Evolutionary conservation across 1,140 invertebrate genomes (phyloP), one percentile per base, ranked within the genome.

Genomic region (Macrobrachium nipponense): DNA sequence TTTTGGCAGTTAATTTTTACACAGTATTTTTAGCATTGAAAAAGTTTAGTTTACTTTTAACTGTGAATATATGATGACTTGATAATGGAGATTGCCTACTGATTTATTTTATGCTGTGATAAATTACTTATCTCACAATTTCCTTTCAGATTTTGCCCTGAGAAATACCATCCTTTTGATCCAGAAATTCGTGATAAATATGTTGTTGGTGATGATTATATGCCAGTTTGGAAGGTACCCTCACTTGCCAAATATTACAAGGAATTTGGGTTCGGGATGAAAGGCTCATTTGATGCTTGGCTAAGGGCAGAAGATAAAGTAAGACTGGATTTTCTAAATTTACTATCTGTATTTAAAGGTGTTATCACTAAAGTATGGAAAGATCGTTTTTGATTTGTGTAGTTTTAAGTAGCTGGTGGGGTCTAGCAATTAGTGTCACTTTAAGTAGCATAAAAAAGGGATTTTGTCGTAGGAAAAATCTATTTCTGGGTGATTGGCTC

Each of bases 141-240:
- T 86, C 85, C 85, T 90, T 92, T 84, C 89, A 96, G 97, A 87
- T 99, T 98, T 92, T 99, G 98, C 90, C 94, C 96, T 0, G 92
- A 94, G n/a, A 94, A 97, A 89, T 99, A 99, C 91, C 94, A 98
- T 91, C 98, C 98, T 4, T 99, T 99, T 90, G 95, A 99, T 92
- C 91, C 94, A 0, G 91, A 93, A 10, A 93, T 95, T 90, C 85
- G 95, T 6, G 95, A 98, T 89, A 98, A 98, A 90, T 99, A 99
- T 90, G 96, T 99, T 0, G 95, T 99, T 0, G 97, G 96, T 0
- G 97, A 99, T 91, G 95, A 98, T 91, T 99, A 99, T 90, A 92
- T 97, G 70, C 98, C 98, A 5, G 95, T 96, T 18, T 99, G 98
- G 98, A 93, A 98, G 90, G 95, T 98, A 7, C 96, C 97, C 0